Evolutionary conservation across 2,113 vertebrate genomes (phyloP).

Genomic region (Anoura caudifer): DNA sequence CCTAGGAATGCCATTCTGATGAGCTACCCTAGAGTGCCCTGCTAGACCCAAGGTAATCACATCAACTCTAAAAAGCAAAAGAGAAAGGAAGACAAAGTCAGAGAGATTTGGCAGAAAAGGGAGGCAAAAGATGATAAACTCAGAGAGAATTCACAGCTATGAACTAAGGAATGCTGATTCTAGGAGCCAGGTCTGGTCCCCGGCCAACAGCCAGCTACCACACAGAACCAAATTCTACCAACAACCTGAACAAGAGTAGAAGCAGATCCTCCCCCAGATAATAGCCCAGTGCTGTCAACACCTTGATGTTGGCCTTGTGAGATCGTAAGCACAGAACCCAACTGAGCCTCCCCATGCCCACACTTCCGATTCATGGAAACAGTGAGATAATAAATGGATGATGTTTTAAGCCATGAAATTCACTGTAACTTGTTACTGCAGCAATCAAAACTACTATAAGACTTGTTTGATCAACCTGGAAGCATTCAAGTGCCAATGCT

Average conservation of each 20-base stretch:
- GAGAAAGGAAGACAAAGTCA: background rate
- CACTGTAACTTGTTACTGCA: background rate
- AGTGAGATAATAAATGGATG: background rate
- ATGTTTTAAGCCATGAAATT: background rate
- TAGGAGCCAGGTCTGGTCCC: background rate
- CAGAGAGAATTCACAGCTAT: background rate
- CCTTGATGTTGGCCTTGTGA: background rate
- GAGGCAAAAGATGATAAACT: background rate
- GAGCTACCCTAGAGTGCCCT: background rate
- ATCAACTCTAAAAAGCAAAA: background rate
- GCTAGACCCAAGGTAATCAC: background rate
- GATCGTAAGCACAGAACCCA: background rate
- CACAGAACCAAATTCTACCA: background rate
- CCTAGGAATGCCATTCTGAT: background rate
- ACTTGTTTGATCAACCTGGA: background rate
- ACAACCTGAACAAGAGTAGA: background rate
- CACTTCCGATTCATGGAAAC: background rate
- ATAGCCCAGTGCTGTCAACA: background rate
- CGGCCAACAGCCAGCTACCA: background rate
- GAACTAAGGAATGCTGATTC: background rate
- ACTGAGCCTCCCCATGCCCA: background rate
- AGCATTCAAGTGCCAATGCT: background rate
- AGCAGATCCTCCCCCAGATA: background rate
- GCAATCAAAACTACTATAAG: background rate
- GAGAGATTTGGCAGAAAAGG: background rate